phyloP scores from a whole-genome alignment of 1,140 invertebrate species.

The Trinorchestia longiramus region DNA sequence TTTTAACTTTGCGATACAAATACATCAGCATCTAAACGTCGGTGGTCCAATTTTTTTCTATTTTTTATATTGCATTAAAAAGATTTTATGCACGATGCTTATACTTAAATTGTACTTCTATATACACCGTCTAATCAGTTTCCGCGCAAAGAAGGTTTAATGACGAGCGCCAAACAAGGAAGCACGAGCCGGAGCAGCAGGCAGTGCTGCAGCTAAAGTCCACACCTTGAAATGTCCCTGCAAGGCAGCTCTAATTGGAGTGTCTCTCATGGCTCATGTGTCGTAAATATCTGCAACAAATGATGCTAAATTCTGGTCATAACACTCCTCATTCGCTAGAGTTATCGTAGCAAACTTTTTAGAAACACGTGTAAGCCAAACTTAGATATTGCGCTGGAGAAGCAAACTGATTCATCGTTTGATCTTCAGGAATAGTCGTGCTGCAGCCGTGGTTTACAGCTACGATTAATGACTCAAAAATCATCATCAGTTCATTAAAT shows the following conservation, averaged over 20 bases:
- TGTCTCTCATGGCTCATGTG: not conserved
- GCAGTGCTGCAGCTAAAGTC: not conserved
- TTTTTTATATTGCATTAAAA: too few species aligned
- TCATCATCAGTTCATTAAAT: not conserved
- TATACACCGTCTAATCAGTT: not conserved
- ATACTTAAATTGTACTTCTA: not conserved
- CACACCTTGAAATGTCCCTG: not conserved
- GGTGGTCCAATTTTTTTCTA: too few species aligned
- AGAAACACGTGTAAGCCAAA: not conserved
- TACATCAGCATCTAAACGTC: too few species aligned
- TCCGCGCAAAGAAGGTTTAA: not conserved
- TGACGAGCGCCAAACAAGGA: too few species aligned
- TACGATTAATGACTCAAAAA: not conserved
- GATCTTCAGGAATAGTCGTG: not conserved
- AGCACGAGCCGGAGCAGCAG: not conserved
- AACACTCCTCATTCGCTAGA: not conserved
- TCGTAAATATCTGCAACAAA: not conserved
- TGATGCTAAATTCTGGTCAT: not conserved
- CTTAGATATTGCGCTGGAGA: not conserved
- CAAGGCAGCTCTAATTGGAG: not conserved
- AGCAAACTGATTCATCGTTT: not conserved
- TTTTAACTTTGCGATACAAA: too few species aligned
- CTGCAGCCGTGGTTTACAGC: not conserved
- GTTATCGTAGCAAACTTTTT: not conserved
- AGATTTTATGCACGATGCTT: not conserved